Base-by-base conservation (phyloP, 2,113 vertebrate species). In the Dasyornis broadbenti region DNA sequence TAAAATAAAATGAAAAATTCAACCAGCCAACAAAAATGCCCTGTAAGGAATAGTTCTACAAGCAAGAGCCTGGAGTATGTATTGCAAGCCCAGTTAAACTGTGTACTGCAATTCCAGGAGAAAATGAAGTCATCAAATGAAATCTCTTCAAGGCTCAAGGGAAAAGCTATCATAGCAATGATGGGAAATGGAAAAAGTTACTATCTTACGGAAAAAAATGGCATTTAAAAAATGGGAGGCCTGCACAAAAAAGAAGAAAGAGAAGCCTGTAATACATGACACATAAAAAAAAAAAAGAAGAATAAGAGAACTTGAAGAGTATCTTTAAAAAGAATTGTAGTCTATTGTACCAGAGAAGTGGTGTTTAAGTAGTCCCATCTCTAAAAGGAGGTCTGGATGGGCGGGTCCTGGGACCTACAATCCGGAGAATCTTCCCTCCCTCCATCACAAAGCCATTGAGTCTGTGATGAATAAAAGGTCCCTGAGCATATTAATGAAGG, bases 81-180 rank as follows among this genome's bases (percentile, higher is more conserved):
- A 52, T 50, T 66, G 31, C 59, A 86, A 90, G 33, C 7, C 13
- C 45, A 80, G n/a, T 72, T 76, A 80, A 94, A 93, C 45, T 42
- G 20, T 56, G 12, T 77, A 45, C n/a, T 92, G 75, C 45, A 44
- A 42, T 82, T 94, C 31, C 54, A 59, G 63, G n/a, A 90, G 66
- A 92, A 96, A 95, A 94, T 86, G 42, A 90, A 96, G 64, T 80
- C 27, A 89, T 95, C 85, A 90, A 77, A 76, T 66, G 63, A 76
- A 92, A 80, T 92, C 47, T 92, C 42, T 88, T 70, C 80, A 81
- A 69, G 69, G 59, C 52, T 83, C 50, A 73, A 79, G 82, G 82
- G 76, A 70, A 94, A 93, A 92, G 24, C 35, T 90, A 78, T 92
- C 90, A 65, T 31, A 71, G 70, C 2, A 40, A 93, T 80, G 37